A percentile compares a stretch with the other conserved stretches of the same genome.
Conservation (phyloP, 2,888 invertebrate species). For the Acleris cristana region DNA sequence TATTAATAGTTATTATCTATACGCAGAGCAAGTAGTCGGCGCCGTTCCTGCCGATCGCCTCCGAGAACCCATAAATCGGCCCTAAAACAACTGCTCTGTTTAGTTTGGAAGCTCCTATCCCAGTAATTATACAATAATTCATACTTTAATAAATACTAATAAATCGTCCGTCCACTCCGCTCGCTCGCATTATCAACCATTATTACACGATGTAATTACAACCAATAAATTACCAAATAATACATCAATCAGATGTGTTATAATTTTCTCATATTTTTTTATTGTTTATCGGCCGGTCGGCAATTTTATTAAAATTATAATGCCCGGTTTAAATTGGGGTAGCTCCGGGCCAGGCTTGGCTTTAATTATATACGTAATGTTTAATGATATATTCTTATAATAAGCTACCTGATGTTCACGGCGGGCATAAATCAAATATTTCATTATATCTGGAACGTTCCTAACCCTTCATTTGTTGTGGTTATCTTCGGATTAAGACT, state of each 20-base stretch:
- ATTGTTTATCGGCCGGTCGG: conserved; percentile 67
- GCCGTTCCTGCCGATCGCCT: conserved; percentile 44
- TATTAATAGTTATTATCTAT: conserved; percentile 1
- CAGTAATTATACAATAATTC: conserved; percentile 83
- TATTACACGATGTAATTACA: conserved; percentile 83
- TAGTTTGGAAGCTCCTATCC: conserved; percentile 80
- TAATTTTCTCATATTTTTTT: conserved; percentile 77
- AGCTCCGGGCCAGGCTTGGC: conserved; percentile 73
- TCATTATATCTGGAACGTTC: conserved; percentile 78
- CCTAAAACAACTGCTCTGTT: conserved; percentile 80
- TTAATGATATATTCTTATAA: conserved; percentile 83
- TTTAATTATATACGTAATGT: conserved; percentile 83
- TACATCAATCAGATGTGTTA: conserved; percentile 84
- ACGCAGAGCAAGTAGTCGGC: background rate
- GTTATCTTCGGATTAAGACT: conserved; percentile 65
- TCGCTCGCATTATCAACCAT: conserved; percentile 74
- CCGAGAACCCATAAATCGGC: conserved; percentile 79
- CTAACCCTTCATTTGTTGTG: conserved; percentile 78
- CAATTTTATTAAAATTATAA: conserved; percentile 84
- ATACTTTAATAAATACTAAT: conserved; percentile 84
- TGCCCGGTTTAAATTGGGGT: conserved; percentile 79
- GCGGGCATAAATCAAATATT: conserved; percentile 82
- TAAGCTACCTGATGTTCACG: conserved; percentile 81
- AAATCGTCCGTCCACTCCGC: conserved; percentile 74
- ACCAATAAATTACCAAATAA: conserved; percentile 83